Evolutionary conservation across 2,113 vertebrate genomes (phyloP).

Genomic region (Chrysemys picta): DNA sequence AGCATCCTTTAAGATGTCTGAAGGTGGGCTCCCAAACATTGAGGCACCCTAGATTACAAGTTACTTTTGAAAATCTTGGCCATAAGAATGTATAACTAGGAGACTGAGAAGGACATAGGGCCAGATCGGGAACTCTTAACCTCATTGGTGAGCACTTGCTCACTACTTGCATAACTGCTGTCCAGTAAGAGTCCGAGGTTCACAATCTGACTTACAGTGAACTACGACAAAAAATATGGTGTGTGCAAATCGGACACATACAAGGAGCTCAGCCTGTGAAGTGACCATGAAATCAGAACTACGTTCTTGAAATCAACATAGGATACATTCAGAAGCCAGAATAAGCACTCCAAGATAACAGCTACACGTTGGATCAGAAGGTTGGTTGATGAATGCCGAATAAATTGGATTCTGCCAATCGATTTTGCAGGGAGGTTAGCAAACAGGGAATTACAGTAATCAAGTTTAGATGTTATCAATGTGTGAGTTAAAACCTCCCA

Average conservation of each 20-base stretch:
- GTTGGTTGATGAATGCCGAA: background rate
- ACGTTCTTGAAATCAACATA: background rate
- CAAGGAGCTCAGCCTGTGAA: background rate
- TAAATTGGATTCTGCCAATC: background rate
- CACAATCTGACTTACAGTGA: fast-evolving
- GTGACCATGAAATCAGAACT: background rate
- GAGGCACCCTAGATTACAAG: background rate
- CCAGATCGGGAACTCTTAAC: background rate
- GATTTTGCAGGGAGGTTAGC: background rate
- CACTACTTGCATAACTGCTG: background rate
- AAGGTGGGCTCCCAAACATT: background rate
- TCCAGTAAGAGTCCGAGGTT: background rate
- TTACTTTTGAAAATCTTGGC: background rate
- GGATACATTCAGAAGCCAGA: background rate
- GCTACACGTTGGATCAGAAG: background rate
- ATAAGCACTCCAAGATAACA: background rate
- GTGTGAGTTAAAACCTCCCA: background rate
- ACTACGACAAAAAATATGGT: background rate
- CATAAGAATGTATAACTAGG: background rate
- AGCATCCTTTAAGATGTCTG: background rate
- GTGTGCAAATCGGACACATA: background rate
- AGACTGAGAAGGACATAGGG: background rate
- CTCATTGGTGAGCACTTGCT: background rate
- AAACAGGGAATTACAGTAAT: background rate
- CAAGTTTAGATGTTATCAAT: background rate